Base-by-base conservation (phyloP, 2,797 vertebrate genomes). In the Acridotheres tristis region DNA sequence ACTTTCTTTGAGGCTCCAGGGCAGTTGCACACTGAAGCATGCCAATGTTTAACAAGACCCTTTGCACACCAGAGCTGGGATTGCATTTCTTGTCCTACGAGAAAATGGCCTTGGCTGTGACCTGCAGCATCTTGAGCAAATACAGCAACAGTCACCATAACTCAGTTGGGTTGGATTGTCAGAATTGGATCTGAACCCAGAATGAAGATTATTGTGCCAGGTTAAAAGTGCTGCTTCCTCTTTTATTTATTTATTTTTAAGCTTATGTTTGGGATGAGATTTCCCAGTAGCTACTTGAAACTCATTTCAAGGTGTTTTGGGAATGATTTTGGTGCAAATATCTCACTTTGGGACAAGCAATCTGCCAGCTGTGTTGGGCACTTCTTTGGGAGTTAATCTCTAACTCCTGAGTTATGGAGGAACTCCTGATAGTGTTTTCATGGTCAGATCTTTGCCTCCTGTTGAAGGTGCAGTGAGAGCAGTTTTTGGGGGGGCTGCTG, bases 301-400 rank as follows among this genome's bases (percentile, higher is more conserved):
- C 38, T 76, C 0, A 1, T 57, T 88, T 66, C 58, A 34, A 34
- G 22, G 21, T 55, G 40, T 48, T 57, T 65, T 58, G 45, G 63
- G 38, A 82, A 36, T 10, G n/a, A 7, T 7, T 65, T 53, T 38
- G 27, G 27, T 73, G 40, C 73, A 55, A 63, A n/a, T 32, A 19
- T 3, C 2, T 20, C 10, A 1, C 11, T 38, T 23, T 57, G 57
- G 53, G 61, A 34, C 42, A 43, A 34, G 34, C 40, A 22, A 0
- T 58, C 7, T 77, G 53, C 23, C 23, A 15, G 2, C 40, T 32
- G 27, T 18, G 5, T n/a, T 54, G 48, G 23, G 43, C 7, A 5
- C 16, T 73, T 75, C 50, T 71, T 62, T 66, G 55, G 61, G 75
- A 72, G 43, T 72, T 75, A 43, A 32, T 86, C 42, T 43, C 6